Base-by-base conservation (phyloP, 1,140 invertebrate genomes). In the Nixonia krombeini region DNA sequence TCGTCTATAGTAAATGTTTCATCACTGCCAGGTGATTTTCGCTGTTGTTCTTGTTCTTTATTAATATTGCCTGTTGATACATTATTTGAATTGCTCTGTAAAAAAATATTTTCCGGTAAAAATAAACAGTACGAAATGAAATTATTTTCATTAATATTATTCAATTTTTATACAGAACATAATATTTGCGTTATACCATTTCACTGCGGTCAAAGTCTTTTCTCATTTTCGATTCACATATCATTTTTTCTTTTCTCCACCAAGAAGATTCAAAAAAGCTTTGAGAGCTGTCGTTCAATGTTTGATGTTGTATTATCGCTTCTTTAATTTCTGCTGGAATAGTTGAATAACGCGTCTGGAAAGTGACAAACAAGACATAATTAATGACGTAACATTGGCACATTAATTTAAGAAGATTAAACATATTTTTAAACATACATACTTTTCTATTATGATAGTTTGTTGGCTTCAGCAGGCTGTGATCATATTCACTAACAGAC, bases 161-260 rank as follows among this genome's bases (percentile, higher is more conserved):
- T 23, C 29, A 31, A 31, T 31, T 31, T n/a, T 31, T n/a, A n/a
- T n/a, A n/a, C n/a, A n/a, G n/a, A n/a, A n/a, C n/a, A n/a, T n/a
- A n/a, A n/a, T n/a, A n/a, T n/a, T n/a, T n/a, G n/a, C n/a, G n/a
- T n/a, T n/a, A n/a, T n/a, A n/a, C n/a, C n/a, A n/a, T n/a, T n/a
- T 21, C 25, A 31, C 21, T 26, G 0, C 7, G 2, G 28, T 4
- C 8, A 2, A 9, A 31, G 2, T 31, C 15, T 41, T 70, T 71
- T 12, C 68, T 44, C 73, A 76, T 78, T 69, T 74, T 76, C 5
- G 77, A 77, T n/a, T 77, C 40, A 23, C 71, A 77, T 29, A 79
- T 78, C 35, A 58, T 41, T 37, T 77, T 74, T 31, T 81, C 79
- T 29, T 74, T 78, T 33, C 50, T 68, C 79, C 79, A 81, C 7